Evolutionary conservation across 2,797 vertebrate species (phyloP).

Genomic region (Chanos chanos): DNA sequence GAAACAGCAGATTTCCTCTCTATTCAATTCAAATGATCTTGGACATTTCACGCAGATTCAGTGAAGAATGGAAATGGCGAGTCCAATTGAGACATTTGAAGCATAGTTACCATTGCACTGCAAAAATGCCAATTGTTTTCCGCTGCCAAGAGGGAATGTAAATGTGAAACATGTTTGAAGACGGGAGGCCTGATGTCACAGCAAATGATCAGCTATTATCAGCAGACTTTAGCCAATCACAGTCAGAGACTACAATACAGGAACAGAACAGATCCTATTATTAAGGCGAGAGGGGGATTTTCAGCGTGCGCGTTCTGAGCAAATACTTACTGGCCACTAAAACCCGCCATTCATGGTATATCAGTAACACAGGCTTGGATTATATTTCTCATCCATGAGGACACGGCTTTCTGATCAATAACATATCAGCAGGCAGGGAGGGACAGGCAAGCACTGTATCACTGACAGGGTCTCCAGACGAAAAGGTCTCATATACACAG

Average conservation of each 20-base stretch:
- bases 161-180: constrained; percentile 45
- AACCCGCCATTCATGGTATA: too few species aligned
- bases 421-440: constrained; percentile 11
- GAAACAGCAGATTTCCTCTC: neutral
- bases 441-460: constrained; percentile 1
- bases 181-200: constrained; percentile 36
- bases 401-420: constrained; percentile 25
- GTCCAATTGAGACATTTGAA: constrained; percentile 25
- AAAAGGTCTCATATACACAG: too few species aligned
- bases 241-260: constrained; percentile 16
- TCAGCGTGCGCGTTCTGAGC: neutral
- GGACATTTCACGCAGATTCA: too few species aligned
- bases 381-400: too few species aligned
- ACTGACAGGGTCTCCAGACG: constrained; percentile 1
- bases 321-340: too few species aligned
- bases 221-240: constrained; percentile 27
- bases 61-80: too few species aligned
- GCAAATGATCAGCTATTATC: constrained; percentile 36
- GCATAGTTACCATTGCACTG: constrained; percentile 19
- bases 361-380: too few species aligned
- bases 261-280: neutral
- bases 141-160: constrained; percentile 43
- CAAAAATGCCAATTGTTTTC: constrained; percentile 23
- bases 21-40: neutral
- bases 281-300: neutral